A percentile compares a stretch with the other conserved stretches of the same genome.
Evolutionary conservation across 2,888 invertebrate genomes (phyloP).

Genomic region (Hermaeophaga mercurialis): DNA sequence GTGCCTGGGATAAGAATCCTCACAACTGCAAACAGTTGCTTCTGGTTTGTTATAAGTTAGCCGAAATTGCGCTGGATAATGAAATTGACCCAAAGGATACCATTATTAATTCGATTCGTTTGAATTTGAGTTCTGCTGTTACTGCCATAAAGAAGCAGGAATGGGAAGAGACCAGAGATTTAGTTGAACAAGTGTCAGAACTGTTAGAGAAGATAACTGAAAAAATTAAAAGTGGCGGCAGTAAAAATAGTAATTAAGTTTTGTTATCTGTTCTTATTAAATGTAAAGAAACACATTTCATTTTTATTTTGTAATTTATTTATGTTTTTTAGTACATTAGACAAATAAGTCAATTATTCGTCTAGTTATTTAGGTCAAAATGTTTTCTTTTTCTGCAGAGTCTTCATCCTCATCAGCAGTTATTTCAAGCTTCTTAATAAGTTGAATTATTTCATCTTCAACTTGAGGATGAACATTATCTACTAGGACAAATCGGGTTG

Average conservation of each 20-base stretch:
- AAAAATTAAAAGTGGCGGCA: conserved; percentile 35
- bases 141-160: conserved; percentile 56
- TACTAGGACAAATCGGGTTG: no score
- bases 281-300: no score
- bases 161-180: conserved; percentile 50
- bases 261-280: neutral
- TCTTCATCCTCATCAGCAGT: no score
- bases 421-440: no score
- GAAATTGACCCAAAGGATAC: conserved; percentile 49
- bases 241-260: neutral
- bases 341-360: no score
- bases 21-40: conserved; percentile 67
- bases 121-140: conserved; percentile 52
- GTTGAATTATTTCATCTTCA: no score
- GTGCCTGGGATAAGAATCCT: conserved; percentile 67
- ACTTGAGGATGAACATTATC: no score
- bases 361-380: no score
- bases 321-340: no score
- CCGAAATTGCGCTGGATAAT: conserved; percentile 64
- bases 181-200: conserved; percentile 49
- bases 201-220: conserved; percentile 41
- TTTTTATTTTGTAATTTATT: no score
- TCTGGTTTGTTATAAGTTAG: conserved; percentile 64
- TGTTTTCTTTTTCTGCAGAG: no score
- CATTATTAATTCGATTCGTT: conserved; percentile 48